phyloP scores from a whole-genome alignment of 2,888 invertebrate genomes.

The Phalera bucephala region DNA sequence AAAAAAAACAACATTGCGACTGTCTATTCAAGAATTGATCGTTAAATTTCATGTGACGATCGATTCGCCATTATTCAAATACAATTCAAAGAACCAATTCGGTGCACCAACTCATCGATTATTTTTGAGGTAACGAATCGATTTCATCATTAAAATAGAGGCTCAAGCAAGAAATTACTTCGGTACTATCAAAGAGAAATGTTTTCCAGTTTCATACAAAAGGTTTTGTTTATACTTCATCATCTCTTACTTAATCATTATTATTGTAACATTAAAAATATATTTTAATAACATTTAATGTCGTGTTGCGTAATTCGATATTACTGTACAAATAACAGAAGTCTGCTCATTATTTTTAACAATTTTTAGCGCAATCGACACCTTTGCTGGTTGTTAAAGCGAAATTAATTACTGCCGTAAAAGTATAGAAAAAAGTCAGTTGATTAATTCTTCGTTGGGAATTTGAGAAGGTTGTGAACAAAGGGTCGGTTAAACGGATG shows the following conservation, averaged over 20 bases:
- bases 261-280: no score
- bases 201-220: not conserved
- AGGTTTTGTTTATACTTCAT: no score
- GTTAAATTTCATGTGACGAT: conserved; percentile 24
- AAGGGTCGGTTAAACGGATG: conserved; percentile 48
- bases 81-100: conserved; percentile 31
- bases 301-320: conserved; percentile 45
- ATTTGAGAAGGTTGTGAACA: conserved; percentile 74
- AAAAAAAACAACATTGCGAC: not conserved
- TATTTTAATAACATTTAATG: no score
- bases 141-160: conserved; percentile 39
- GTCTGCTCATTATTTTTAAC: conserved; percentile 63
- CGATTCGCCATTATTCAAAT: conserved; percentile 15
- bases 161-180: conserved; percentile 48
- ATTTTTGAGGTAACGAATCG: conserved; percentile 45
- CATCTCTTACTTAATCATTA: no score
- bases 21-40: conserved; percentile 18
- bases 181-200: conserved; percentile 4
- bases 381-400: conserved; percentile 62
- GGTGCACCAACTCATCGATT: conserved; percentile 32
- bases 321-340: conserved; percentile 48
- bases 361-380: conserved; percentile 69
- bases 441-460: conserved; percentile 66
- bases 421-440: conserved; percentile 58
- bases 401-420: conserved; percentile 70